Base-by-base conservation (phyloP, 2,888 invertebrate species). In the Unio pictorum region DNA sequence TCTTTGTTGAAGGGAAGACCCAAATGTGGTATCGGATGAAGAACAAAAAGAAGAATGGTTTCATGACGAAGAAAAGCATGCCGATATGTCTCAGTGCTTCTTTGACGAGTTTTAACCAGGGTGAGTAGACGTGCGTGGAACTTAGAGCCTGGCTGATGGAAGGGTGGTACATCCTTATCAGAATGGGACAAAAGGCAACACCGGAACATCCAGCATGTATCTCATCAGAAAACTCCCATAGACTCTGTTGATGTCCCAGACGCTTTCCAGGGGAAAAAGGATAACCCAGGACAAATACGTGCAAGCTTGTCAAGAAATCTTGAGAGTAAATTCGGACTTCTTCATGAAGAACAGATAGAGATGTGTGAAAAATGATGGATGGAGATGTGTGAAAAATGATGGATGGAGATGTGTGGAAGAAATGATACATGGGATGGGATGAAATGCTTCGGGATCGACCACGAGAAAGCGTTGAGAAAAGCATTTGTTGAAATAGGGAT, bases 401-500 rank as follows among this genome's bases (percentile, higher is more conserved):
- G 23, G 80, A 2, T 79, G 66, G 59, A 76, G 84, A 20, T 73
- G 69, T 11, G 72, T 59, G 8, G 72, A 78, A 6, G 82, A 84
- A 54, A 75, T 84, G 72, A 71, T 77, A 45, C 72, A 77, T 18
- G 84, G 83, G 8, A 77, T 18, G 83, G 83, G 8, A 67, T 82
- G 65, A 64, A 66, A 45, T 85, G 85, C 72, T 82, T 85, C 34
- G 85, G 85, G 1, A 71, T 82, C 45, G 72, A 74, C 34, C 71
- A 83, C 23, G 54, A 73, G 0, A 80, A 83, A 3, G 71, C 74
- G 11, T 74, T 81, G 5, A 64, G 73, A n/a, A 69, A 69, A 7
- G 76, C 81, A 60, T 86, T 88, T 74, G 45, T 67, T 15, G 84
- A 78, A 23, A 76, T 88, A 71, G 85, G 85, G 69, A 74, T 72